A percentile compares a stretch with the other conserved stretches of the same genome.
Conservation (phyloP, 2,888 invertebrate species). For the Iselma pallidipennis region DNA sequence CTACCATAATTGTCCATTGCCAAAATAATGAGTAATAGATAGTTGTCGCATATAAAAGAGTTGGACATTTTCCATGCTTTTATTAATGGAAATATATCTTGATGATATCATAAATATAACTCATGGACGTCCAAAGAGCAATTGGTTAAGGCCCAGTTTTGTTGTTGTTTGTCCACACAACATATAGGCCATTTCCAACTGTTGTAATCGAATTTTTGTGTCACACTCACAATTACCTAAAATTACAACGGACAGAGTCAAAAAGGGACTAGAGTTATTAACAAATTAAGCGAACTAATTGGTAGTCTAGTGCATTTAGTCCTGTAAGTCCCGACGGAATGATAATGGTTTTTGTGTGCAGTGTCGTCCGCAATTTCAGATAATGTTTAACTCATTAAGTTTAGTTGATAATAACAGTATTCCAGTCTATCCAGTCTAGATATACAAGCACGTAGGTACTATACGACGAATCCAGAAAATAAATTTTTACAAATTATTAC, state of each 20-base stretch:
- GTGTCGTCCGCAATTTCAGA: slow-evolving; percentile 23
- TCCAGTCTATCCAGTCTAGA: too few species aligned
- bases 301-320: slow-evolving; percentile 29
- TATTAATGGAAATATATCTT: too few species aligned
- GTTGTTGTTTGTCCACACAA: not conserved
- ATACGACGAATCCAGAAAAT: too few species aligned
- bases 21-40: too few species aligned
- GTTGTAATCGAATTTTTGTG: not conserved
- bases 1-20: too few species aligned
- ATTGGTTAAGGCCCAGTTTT: too few species aligned
- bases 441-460: too few species aligned
- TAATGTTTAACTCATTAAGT: slow-evolving; percentile 30
- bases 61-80: too few species aligned
- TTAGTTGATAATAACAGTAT: slow-evolving; percentile 1
- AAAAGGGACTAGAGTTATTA: slow-evolving; percentile 27
- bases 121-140: too few species aligned
- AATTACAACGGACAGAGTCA: not conserved
- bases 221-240: not conserved
- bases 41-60: too few species aligned
- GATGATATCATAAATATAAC: too few species aligned
- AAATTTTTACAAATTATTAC: too few species aligned
- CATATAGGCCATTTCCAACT: not conserved
- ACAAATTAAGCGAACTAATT: slow-evolving; percentile 31
- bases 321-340: slow-evolving; percentile 15
- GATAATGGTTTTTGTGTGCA: slow-evolving; percentile 31